Conservation (phyloP, 2,797 vertebrate genomes). For the Paratrypauchen microcephalus region DNA sequence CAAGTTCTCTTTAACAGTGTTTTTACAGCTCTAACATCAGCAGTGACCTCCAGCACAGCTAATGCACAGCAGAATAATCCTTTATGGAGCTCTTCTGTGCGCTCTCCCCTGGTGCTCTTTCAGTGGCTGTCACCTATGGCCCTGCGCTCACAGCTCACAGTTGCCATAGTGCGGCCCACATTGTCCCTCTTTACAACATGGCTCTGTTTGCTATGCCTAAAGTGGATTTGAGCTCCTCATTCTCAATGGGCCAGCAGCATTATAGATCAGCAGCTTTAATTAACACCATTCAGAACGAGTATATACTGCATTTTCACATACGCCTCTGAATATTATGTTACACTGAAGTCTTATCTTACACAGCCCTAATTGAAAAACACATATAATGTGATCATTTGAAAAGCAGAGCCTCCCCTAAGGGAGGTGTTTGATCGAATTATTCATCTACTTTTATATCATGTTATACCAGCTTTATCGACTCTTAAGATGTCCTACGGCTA, state of each 20-base stretch:
- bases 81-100: slow-evolving; percentile 34
- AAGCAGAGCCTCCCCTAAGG: slow-evolving; percentile 26
- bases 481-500: slow-evolving; percentile 52
- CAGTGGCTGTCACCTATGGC: slow-evolving; percentile 71
- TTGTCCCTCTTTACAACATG: slow-evolving; percentile 63
- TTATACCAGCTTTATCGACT: slow-evolving; percentile 56
- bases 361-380: slow-evolving; percentile 41
- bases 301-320: slow-evolving; percentile 22
- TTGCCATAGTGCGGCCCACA: slow-evolving; percentile 70
- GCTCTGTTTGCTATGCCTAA: slow-evolving; percentile 53
- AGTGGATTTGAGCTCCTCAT: slow-evolving; percentile 53
- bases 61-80: slow-evolving; percentile 25
- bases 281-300: not conserved
- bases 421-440: slow-evolving; percentile 51
- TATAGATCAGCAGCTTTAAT: slow-evolving; percentile 27
- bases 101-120: slow-evolving; percentile 54
- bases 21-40: slow-evolving; percentile 27
- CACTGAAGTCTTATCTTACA: slow-evolving; percentile 19
- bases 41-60: slow-evolving; percentile 28
- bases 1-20: not conserved
- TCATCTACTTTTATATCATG: slow-evolving; percentile 54
- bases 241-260: slow-evolving; percentile 43
- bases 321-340: slow-evolving; percentile 24
- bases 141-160: slow-evolving; percentile 56
- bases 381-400: slow-evolving; percentile 39